Conservation (phyloP, 2,888 invertebrate genomes). For the Octonoba sinensis region DNA sequence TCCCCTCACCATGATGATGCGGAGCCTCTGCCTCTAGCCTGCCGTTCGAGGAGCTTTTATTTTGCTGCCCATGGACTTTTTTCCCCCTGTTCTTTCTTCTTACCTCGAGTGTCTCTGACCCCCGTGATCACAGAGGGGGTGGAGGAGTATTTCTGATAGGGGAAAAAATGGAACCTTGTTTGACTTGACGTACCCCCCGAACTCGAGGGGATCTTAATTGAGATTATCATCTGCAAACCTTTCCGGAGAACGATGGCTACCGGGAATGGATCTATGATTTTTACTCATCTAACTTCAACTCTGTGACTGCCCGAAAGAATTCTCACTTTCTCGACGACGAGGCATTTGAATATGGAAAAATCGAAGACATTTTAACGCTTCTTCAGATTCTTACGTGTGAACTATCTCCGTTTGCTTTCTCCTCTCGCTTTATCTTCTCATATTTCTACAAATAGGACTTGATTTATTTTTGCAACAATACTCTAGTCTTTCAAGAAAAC, state of each 20-base stretch:
- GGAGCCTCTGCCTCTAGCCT: constrained; percentile 19
- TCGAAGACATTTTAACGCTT: no score
- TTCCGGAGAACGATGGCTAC: not conserved
- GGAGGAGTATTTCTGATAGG: not conserved
- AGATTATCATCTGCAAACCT: constrained; percentile 46
- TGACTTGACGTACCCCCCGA: constrained; percentile 10
- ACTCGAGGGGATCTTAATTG: constrained; percentile 45
- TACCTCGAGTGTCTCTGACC: constrained; percentile 22
- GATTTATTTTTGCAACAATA: no score
- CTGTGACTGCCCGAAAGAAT: no score
- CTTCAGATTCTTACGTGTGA: no score
- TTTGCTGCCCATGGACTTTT: constrained; percentile 38
- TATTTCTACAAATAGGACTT: no score
- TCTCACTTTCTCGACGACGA: no score
- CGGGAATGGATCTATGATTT: not conserved
- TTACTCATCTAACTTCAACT: no score
- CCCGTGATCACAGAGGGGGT: constrained; percentile 31
- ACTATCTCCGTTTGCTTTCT: no score
- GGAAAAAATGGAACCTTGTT: constrained; percentile 21
- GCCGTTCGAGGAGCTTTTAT: constrained; percentile 46
- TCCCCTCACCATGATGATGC: constrained; percentile 24
- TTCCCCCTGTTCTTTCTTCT: constrained; percentile 16
- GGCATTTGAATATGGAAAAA: no score
- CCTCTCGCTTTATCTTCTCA: no score
- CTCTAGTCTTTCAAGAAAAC: no score